These are phyloP conservation scores for Bicyclus anynana DNA, from an alignment of 1,140 invertebrate species.

Conservation along the genomic window DNA sequence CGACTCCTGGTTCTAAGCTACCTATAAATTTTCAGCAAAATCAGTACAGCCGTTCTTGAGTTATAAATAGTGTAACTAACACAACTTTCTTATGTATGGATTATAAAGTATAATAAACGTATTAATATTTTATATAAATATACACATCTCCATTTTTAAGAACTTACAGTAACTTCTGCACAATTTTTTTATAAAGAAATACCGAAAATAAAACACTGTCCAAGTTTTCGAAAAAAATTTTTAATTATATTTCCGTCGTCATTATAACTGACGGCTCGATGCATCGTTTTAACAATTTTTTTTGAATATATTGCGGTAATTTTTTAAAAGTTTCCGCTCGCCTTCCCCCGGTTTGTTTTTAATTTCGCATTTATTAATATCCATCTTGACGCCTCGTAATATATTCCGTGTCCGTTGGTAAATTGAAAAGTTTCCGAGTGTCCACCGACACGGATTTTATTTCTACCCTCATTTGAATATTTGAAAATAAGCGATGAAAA, in stretches of 20 bases:
- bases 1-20: too few species aligned
- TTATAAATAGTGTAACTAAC: too few species aligned
- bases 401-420: conserved; percentile 9
- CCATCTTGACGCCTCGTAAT: conserved; percentile 7
- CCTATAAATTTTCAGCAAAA: too few species aligned
- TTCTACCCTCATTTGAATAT: conserved; percentile 16
- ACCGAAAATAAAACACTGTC: too few species aligned
- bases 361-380: conserved; percentile 13
- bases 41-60: too few species aligned
- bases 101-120: too few species aligned
- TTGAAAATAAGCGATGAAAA: background rate
- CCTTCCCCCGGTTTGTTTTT: conserved; percentile 7
- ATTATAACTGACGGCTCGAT: conserved; percentile 8
- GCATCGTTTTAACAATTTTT: background rate
- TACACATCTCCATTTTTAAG: too few species aligned
- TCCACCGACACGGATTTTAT: conserved; percentile 4
- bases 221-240: too few species aligned
- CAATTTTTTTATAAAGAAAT: too few species aligned
- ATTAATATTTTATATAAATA: too few species aligned
- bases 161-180: too few species aligned
- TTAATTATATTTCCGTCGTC: background rate
- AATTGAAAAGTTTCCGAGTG: conserved; percentile 15
- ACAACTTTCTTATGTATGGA: too few species aligned
- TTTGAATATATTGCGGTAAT: conserved; percentile 10
- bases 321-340: conserved; percentile 2